Conservation (phyloP, 2,888 invertebrate species). For the Eumacrocentrus americanus region DNA sequence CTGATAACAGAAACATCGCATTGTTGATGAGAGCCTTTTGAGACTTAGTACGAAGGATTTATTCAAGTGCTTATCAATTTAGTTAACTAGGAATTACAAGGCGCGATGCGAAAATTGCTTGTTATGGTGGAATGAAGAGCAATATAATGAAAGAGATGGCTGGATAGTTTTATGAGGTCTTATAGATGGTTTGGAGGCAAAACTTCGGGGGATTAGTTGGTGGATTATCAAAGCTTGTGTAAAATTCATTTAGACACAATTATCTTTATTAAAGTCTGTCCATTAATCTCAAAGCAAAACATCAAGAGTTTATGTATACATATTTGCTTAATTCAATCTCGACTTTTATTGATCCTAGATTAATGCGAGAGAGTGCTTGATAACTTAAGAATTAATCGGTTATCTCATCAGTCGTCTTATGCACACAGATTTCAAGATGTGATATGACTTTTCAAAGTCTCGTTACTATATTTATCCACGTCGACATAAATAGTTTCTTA, state of each 20-base stretch:
- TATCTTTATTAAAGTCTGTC: neutral
- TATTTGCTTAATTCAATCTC: neutral
- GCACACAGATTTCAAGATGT: too few species aligned
- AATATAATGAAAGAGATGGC: neutral
- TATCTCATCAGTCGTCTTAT: neutral
- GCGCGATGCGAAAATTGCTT: neutral
- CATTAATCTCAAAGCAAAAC: neutral
- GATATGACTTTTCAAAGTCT: too few species aligned
- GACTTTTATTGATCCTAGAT: neutral
- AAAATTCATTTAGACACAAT: neutral
- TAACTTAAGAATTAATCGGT: neutral
- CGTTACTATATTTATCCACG: too few species aligned
- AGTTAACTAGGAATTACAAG: neutral
- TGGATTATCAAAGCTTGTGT: too few species aligned
- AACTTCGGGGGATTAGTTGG: too few species aligned
- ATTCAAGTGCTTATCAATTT: neutral
- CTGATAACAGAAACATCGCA: neutral
- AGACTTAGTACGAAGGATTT: neutral
- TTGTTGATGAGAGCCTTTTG: neutral
- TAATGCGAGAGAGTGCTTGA: neutral
- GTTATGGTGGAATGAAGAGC: neutral
- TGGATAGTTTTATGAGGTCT: too few species aligned
- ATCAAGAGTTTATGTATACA: neutral
- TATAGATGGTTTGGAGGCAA: too few species aligned
- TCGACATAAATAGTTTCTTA: too few species aligned